A percentile compares a stretch with the other conserved stretches of the same genome.
phyloP scores from a whole-genome alignment of 2,797 vertebrate species.

The Nyctalus aviator region DNA sequence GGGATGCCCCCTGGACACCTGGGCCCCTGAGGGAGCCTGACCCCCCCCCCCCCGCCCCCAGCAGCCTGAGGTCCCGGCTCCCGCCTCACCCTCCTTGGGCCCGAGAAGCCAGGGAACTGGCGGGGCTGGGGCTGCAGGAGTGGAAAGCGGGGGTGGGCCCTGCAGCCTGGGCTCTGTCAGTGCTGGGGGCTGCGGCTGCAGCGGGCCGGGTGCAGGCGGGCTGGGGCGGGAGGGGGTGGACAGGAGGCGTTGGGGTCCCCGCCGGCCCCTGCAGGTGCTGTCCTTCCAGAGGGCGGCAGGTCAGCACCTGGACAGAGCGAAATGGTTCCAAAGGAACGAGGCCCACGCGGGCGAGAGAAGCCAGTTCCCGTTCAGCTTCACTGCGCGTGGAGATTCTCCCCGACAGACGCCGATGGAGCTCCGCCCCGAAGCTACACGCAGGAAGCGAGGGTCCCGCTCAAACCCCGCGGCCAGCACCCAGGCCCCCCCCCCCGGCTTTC shows the following conservation, averaged over 20 bases:
- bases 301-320: not conserved
- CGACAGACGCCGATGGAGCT: not conserved
- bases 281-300: not conserved
- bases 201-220: fast-evolving
- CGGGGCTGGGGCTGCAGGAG: not conserved
- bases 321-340: not conserved
- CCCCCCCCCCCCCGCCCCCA: not conserved
- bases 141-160: not conserved
- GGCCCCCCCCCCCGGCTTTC: not conserved
- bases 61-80: not conserved
- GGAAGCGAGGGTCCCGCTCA: not conserved
- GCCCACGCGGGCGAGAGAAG: not conserved
- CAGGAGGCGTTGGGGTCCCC: too few relatives aligned
- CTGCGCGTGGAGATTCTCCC: not conserved
- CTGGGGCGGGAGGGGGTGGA: too few relatives aligned
- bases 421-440: not conserved
- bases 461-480: not conserved
- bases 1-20: not conserved
- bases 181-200: not conserved
- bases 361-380: not conserved
- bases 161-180: not conserved
- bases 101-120: not conserved
- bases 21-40: not conserved
- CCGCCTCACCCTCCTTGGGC: not conserved
- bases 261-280: not conserved